Evolutionary conservation across 2,113 vertebrate genomes (phyloP), one percentile per base, ranked within the genome.

Genomic region (Carlito syrichta): DNA sequence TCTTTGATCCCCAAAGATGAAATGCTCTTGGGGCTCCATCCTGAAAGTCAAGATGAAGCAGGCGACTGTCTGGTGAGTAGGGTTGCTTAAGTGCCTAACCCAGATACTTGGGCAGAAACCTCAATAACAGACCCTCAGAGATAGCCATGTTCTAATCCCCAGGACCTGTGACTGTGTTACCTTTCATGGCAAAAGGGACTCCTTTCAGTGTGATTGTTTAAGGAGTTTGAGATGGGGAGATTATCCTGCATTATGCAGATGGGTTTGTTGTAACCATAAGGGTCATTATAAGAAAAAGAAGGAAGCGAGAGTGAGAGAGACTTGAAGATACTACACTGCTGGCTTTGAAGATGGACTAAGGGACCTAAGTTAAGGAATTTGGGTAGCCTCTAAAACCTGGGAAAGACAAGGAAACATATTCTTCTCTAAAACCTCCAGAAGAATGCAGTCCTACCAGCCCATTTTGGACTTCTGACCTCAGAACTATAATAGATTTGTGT

Each of bases 71-170:
- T 86, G 73, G 50, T 78, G 14, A 97, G 62, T 54, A 40, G 20
- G 20, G 45, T 76, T 83, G 12, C 77, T 50, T 91, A 82, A 62
- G 43, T 93, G 54, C 86, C 73, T 58, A 93, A 7, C 92, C 27
- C 25, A 89, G 76, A 77, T 78, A 94, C 35, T 79, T 77, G 20
- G 79, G 14, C 86, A 85, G 91, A 96, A 94, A 85, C 52, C 54
- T 89, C 60, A n/a, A n/a, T n/a, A n/a, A n/a, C n/a, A n/a, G n/a
- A n/a, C n/a, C n/a, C n/a, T n/a, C 12, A 73, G 76, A 12, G 27
- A 69, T 45, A 20, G 45, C 13, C 68, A 14, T 22, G 27, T 69
- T 48, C 38, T 63, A 77, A 84, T 74, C 74, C n/a, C 78, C 20
- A 50, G 20, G 91, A 88, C 45, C 20, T 78, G 40, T 92, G 73